A percentile compares a stretch with the other conserved stretches of the same genome.
Conservation (phyloP, 2,888 invertebrate species). For the Thumatha senex region DNA sequence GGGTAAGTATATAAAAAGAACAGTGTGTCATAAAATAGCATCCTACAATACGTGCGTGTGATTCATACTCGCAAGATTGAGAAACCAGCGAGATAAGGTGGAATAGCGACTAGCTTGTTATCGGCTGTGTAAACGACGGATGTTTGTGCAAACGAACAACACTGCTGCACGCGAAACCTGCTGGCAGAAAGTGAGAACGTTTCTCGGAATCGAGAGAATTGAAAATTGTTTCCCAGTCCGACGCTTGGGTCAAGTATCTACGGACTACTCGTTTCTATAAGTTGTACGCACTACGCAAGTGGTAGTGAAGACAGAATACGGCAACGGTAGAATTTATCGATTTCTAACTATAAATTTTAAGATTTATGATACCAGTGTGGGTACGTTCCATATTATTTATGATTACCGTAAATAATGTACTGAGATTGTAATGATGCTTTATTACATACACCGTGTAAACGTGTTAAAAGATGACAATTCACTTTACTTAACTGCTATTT, state of each 20-base stretch:
- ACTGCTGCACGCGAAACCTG: conserved; percentile 38
- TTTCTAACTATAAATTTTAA: too few species aligned
- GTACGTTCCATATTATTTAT: too few species aligned
- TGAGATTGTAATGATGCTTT: too few species aligned
- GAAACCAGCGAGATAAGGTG: conserved; percentile 54
- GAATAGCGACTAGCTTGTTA: conserved; percentile 51
- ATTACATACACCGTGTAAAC: too few species aligned
- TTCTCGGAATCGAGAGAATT: background rate
- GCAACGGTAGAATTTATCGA: too few species aligned
- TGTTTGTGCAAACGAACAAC: conserved; percentile 60
- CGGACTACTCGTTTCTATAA: background rate
- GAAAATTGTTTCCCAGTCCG: background rate
- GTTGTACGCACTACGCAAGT: too few species aligned
- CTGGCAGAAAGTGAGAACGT: conserved; percentile 16
- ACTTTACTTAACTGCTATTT: too few species aligned
- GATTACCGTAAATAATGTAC: too few species aligned
- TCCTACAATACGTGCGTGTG: conserved; percentile 18
- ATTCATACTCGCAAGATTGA: conserved; percentile 39
- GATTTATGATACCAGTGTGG: too few species aligned
- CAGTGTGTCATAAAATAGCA: too few species aligned
- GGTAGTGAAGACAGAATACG: background rate
- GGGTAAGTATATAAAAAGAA: too few species aligned
- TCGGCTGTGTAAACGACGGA: conserved; percentile 63
- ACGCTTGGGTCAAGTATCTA: background rate
- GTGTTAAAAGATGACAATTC: too few species aligned